phyloP scores from a whole-genome alignment of 2,797 vertebrate species.

The Dermochelys coriacea region DNA sequence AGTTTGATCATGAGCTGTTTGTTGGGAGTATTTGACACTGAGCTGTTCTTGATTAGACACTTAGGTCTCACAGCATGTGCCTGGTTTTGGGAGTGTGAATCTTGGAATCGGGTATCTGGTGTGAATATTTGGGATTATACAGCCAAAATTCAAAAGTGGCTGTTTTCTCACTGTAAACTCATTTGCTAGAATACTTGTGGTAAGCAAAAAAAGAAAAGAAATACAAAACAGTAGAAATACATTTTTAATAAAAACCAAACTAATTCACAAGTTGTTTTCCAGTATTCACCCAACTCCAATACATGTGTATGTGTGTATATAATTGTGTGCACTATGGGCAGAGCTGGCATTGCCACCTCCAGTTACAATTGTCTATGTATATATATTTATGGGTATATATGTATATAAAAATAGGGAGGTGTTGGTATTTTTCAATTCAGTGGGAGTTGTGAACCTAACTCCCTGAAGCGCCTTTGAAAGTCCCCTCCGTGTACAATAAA shows the following conservation, averaged over 20 bases:
- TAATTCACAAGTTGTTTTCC: neutral
- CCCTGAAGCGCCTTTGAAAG: neutral
- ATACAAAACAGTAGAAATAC: neutral
- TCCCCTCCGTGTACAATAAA: neutral
- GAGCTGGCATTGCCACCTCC: too few relatives aligned
- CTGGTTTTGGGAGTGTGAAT: neutral
- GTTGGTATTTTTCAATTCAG: neutral
- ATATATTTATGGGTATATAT: neutral
- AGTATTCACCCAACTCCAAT: too few relatives aligned
- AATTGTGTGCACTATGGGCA: too few relatives aligned
- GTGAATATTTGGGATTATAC: neutral
- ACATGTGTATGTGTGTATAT: too few relatives aligned
- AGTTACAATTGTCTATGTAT: too few relatives aligned
- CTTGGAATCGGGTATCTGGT: neutral
- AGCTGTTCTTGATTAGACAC: neutral
- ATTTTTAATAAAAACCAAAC: neutral
- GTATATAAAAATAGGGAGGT: neutral
- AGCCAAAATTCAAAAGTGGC: neutral
- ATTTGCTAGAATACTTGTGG: neutral
- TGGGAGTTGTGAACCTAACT: neutral
- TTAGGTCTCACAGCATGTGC: neutral
- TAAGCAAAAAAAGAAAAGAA: neutral
- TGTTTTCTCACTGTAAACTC: neutral
- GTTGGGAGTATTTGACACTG: neutral
- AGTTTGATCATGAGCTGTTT: neutral